Percentiles rank a stretch among this genome's conserved stretches.
Evolutionary conservation across 1,140 invertebrate genomes (phyloP).

Genomic region (Dendrolimus kikuchii): DNA sequence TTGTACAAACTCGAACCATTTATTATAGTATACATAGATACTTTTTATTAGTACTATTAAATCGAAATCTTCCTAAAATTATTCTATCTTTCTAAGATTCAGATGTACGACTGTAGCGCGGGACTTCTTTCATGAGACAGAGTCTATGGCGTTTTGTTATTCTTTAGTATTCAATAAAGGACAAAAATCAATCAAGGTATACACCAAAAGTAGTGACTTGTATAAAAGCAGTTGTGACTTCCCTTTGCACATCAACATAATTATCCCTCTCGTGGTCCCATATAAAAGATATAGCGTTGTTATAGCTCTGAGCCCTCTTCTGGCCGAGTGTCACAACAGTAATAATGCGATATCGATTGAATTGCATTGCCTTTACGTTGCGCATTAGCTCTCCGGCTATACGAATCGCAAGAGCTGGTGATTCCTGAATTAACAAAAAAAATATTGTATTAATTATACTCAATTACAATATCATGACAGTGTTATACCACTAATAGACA

Average conservation of each 20-base stretch:
- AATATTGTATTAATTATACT: too few species aligned
- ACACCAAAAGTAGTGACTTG: constrained; percentile 50
- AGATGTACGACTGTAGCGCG: too few species aligned
- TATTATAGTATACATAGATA: too few species aligned
- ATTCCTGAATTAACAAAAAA: constrained; percentile 24
- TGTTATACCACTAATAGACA: too few species aligned
- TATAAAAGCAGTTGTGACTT: constrained; percentile 38
- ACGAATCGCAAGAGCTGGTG: constrained; percentile 40
- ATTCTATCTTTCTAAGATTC: too few species aligned
- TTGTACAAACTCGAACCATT: too few species aligned
- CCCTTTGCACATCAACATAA: constrained; percentile 38
- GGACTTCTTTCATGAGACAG: too few species aligned
- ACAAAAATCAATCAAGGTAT: constrained; percentile 40
- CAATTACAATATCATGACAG: too few species aligned
- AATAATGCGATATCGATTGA: constrained; percentile 50
- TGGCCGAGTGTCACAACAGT: constrained; percentile 44
- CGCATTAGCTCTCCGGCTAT: constrained; percentile 50
- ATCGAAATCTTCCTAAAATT: too few species aligned
- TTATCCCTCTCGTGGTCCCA: constrained; percentile 57
- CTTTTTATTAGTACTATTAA: too few species aligned
- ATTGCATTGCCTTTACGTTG: constrained; percentile 37
- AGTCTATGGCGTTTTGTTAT: not conserved
- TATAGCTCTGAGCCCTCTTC: constrained; percentile 47
- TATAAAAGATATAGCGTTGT: constrained; percentile 48
- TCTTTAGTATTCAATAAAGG: constrained; percentile 1